Evolutionary conservation across 2,888 invertebrate species (phyloP), one percentile per base, ranked within the genome.

Genomic region (Trilocha varians): DNA sequence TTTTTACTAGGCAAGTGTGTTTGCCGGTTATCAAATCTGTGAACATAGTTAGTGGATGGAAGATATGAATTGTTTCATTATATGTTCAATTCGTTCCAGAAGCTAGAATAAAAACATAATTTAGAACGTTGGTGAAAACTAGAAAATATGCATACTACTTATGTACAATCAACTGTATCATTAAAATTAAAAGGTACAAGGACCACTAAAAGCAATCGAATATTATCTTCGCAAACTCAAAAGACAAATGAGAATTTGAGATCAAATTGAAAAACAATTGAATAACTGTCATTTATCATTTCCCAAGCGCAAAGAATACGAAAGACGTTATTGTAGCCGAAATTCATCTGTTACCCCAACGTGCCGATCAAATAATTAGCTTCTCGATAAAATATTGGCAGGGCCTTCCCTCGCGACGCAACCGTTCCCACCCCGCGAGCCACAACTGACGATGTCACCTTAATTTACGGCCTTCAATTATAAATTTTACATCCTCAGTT

Each of bases 401-500:
- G 59, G 56, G 62, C 58, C 59, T 64, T 57, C 76, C 75, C 73
- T 50, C 54, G 53, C 55, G 41, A 50, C 50, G 53, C 53, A 38
- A 42, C 48, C 47, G 61, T 47, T 53, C 52, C 53, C 57, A 59
- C 70, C 65, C 65, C 56, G 60, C 63, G 68, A 65, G 79, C 75
- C 82, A 75, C 85, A 85, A 87, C 82, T 87, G 87, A 79, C 83
- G 83, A 74, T 86, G 86, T 87, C 86, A 86, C 85, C 79, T 86
- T 85, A 86, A 87, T 87, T 86, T 87, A 87, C 84, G 82, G 69
- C 76, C 73, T 75, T 76, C 84, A 86, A 87, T 87, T 86, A 86
- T 83, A 82, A 85, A 85, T 73, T 82, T 78, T 64, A 74, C 74
- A 77, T 76, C 70, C 63, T 59, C 60, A 50, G 50, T 49, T 42